These are phyloP conservation scores for Creontiades dilutus DNA, from an alignment of 2,888 invertebrate species.

Conservation along the genomic window DNA sequence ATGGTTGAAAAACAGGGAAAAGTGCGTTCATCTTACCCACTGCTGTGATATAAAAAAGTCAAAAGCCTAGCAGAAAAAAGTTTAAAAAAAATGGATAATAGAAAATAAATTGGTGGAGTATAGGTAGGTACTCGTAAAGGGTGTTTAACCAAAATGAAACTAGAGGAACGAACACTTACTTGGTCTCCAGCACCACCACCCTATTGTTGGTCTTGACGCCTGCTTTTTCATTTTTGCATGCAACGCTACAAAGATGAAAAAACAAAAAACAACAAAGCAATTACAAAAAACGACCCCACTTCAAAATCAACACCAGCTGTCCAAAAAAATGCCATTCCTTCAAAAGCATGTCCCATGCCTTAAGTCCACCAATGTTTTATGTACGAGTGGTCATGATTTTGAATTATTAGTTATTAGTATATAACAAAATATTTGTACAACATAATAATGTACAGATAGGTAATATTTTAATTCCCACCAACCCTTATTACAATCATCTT, in stretches of 20 bases:
- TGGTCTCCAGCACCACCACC: constrained; percentile 74
- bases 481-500: background rate
- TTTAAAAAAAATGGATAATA: constrained; percentile 29
- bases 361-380: constrained; percentile 28
- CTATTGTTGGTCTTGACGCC: constrained; percentile 71
- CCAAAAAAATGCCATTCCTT: constrained; percentile 53
- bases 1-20: background rate
- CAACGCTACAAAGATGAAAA: constrained; percentile 72
- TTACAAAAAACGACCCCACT: constrained; percentile 48
- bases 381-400: background rate
- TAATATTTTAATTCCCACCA: background rate
- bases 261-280: constrained; percentile 56
- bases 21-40: constrained; percentile 20
- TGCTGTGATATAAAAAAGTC: background rate
- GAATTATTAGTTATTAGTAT: background rate
- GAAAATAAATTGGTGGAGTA: constrained; percentile 21
- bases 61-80: constrained; percentile 47
- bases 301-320: constrained; percentile 16
- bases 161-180: constrained; percentile 69
- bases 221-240: constrained; percentile 75
- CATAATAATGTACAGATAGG: background rate
- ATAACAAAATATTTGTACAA: background rate
- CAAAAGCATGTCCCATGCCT: constrained; percentile 51
- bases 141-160: background rate
- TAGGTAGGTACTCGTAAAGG: constrained; percentile 1